Evolutionary conservation across 2,797 vertebrate genomes (phyloP).

Genomic region (Eremophila alpestris): DNA sequence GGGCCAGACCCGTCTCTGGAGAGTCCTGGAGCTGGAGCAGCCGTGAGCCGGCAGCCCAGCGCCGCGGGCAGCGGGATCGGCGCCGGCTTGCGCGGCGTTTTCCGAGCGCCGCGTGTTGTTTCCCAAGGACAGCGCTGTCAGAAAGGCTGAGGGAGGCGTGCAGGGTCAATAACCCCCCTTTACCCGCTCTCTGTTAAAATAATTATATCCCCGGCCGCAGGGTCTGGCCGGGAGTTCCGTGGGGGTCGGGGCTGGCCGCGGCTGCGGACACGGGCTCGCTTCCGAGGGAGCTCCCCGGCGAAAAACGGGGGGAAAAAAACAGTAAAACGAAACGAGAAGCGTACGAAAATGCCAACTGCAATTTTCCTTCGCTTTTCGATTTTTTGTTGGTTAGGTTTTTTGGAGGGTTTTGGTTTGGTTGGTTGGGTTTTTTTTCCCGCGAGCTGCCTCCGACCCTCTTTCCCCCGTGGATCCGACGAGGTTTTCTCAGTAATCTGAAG

Average conservation of each 20-base stretch:
- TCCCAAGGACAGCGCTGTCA: neutral
- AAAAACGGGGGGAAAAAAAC: fast-evolving
- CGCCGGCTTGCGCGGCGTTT: neutral
- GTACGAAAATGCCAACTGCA: neutral
- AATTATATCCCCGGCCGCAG: neutral
- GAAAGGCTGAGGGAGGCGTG: neutral
- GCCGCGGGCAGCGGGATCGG: neutral
- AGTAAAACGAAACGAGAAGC: neutral
- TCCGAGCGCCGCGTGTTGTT: neutral
- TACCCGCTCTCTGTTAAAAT: neutral
- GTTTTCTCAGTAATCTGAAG: neutral
- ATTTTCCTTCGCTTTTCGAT: neutral
- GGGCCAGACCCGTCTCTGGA: neutral
- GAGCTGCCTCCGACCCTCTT: neutral
- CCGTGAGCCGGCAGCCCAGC: constrained; percentile 32
- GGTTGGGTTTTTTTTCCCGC: no score
- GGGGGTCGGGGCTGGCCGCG: neutral
- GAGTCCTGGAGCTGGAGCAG: constrained; percentile 41
- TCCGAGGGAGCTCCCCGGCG: neutral
- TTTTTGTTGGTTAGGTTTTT: neutral
- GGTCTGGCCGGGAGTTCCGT: neutral
- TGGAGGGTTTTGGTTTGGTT: neutral
- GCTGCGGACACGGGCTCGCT: neutral
- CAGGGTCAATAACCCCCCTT: neutral
- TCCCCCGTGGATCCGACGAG: neutral